A percentile compares a stretch with the other conserved stretches of the same genome.
These are phyloP conservation scores for Trissolcus brochymenae DNA, from an alignment of 2,888 invertebrate species.

Conservation along the genomic window DNA sequence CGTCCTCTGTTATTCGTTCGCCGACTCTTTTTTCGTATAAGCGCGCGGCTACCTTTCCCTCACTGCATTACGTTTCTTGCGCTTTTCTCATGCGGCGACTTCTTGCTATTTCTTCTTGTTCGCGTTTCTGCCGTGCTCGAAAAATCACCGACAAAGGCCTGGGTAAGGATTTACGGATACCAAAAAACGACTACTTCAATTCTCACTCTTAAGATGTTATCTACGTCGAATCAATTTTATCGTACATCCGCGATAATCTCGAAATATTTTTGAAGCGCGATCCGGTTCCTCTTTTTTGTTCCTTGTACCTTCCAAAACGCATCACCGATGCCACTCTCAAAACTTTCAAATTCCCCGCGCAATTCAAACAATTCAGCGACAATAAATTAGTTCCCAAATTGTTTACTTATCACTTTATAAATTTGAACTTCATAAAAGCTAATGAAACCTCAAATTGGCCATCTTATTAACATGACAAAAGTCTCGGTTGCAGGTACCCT, in stretches of 20 bases:
- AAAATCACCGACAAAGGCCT: constrained; percentile 73
- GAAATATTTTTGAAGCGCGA: constrained; percentile 22
- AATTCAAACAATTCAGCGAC: constrained; percentile 7
- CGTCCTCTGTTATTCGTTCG: constrained; percentile 32
- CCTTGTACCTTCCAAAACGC: too few species aligned
- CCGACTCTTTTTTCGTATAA: constrained; percentile 37
- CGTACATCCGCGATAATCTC: constrained; percentile 44
- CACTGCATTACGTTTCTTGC: constrained; percentile 52
- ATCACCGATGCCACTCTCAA: too few species aligned
- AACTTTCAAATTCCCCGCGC: too few species aligned
- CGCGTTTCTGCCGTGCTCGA: constrained; percentile 62
- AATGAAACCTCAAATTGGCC: not conserved
- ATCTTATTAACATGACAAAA: constrained; percentile 1
- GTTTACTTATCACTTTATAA: too few species aligned
- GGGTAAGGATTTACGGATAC: constrained; percentile 60
- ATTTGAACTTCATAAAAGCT: not conserved
- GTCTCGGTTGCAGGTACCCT: not conserved
- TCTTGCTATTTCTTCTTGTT: constrained; percentile 49
- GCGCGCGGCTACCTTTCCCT: constrained; percentile 39
- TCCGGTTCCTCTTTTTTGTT: too few species aligned
- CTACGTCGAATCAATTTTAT: constrained; percentile 54
- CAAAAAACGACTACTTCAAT: constrained; percentile 49
- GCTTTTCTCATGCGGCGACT: constrained; percentile 55
- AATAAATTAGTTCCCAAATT: not conserved
- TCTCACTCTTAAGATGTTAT: constrained; percentile 44